Conservation (phyloP, 2,113 vertebrate species). For the Melospiza melodia region DNA sequence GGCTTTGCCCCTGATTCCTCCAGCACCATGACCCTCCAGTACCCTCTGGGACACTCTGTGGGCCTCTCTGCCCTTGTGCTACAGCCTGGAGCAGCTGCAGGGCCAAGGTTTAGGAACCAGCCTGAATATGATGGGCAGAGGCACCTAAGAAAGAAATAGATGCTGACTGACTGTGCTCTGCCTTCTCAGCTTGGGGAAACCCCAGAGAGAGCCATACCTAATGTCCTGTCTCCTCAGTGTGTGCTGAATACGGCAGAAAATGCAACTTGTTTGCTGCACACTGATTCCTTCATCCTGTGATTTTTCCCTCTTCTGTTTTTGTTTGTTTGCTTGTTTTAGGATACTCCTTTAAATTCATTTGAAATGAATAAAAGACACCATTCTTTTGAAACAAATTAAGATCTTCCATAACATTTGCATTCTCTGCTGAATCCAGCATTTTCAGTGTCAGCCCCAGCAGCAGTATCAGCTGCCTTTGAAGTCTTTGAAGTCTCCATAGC, state of each 20-base stretch:
- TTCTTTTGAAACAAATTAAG: not conserved
- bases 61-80: not conserved
- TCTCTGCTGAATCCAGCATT: slow-evolving; percentile 64
- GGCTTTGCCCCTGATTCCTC: not conserved
- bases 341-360: not conserved
- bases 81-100: not conserved
- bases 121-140: not conserved
- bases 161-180: accelerated
- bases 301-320: not conserved
- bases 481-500: slow-evolving; percentile 72
- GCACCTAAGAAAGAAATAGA: not conserved
- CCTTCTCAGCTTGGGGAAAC: not conserved
- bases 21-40: accelerated
- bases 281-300: not conserved
- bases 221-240: not conserved
- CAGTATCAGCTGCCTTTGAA: slow-evolving; percentile 68
- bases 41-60: not conserved
- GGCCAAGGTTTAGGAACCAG: not conserved
- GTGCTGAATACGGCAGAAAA: not conserved
- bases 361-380: not conserved
- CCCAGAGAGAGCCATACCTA: not conserved
- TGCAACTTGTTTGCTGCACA: not conserved
- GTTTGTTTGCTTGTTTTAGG: not conserved
- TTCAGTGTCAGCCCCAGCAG: slow-evolving; percentile 51
- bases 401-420: slow-evolving; percentile 47